Conservation (phyloP, 64 coral and sea anemone genomes). For the Pachyseris speciosa region DNA sequence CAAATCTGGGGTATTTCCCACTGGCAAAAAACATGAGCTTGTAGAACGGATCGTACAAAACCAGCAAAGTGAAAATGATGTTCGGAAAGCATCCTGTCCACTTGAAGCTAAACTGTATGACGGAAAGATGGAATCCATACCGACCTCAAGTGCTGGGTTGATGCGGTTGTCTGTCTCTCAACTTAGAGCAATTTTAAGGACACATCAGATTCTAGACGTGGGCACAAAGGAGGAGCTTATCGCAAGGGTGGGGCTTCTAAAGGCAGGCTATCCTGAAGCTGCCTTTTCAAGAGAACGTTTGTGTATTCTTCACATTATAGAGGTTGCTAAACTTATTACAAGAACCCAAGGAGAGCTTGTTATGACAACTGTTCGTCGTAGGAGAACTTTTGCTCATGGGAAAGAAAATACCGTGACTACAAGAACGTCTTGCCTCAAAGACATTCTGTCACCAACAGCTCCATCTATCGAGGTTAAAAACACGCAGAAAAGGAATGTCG, state of each 20-base stretch:
- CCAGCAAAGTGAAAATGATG: neutral
- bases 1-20: conserved; percentile 16
- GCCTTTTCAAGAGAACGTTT: conserved; percentile 69
- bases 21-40: conserved; percentile 74
- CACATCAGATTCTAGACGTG: conserved; percentile 31
- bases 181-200: conserved; percentile 44
- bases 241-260: conserved; percentile 52
- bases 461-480: neutral
- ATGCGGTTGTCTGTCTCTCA: conserved; percentile 54
- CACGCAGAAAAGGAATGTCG: neutral
- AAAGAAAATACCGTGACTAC: neutral
- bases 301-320: conserved; percentile 43
- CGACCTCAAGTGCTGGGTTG: conserved; percentile 50
- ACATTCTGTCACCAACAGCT: neutral
- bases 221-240: conserved; percentile 69
- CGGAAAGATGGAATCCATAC: conserved; percentile 25
- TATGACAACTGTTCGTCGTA: neutral
- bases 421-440: conserved; percentile 8
- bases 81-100: neutral
- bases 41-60: conserved; percentile 46
- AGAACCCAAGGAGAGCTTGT: neutral
- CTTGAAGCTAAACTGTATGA: conserved; percentile 33
- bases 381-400: neutral
- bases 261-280: conserved; percentile 49
- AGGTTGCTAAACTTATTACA: conserved; percentile 12